Conservation (phyloP, 2,797 vertebrate genomes). For the Pelodytes ibericus region DNA sequence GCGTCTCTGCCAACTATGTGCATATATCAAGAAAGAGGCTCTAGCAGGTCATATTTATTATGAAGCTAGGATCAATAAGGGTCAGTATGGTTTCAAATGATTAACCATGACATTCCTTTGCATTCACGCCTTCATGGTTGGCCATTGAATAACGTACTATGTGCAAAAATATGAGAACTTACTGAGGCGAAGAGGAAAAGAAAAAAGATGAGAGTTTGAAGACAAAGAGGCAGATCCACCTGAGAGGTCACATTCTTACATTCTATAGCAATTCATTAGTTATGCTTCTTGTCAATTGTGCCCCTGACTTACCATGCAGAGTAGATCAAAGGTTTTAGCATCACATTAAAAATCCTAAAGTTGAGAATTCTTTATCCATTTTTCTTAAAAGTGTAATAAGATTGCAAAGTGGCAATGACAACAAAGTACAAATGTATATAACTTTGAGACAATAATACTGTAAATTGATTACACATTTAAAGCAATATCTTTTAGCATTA, state of each 20-base stretch:
- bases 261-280: conserved; percentile 70
- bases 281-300: conserved; percentile 66
- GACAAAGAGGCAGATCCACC: conserved; percentile 74
- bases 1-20: too few relatives aligned
- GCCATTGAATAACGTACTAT: conserved; percentile 59
- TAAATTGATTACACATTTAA: too few relatives aligned
- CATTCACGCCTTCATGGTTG: conserved; percentile 66
- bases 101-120: conserved; percentile 66
- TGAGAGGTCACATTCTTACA: conserved; percentile 73
- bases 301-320: conserved; percentile 31
- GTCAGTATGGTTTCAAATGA: conserved; percentile 66
- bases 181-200: conserved; percentile 62
- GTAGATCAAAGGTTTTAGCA: conserved; percentile 12
- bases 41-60: conserved; percentile 60
- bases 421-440: too few relatives aligned
- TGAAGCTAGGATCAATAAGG: conserved; percentile 61
- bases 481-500: too few relatives aligned
- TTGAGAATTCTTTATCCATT: too few relatives aligned
- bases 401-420: too few relatives aligned
- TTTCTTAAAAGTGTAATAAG: too few relatives aligned
- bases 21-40: too few relatives aligned
- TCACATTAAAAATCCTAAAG: too few relatives aligned
- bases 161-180: conserved; percentile 41
- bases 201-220: conserved; percentile 81
- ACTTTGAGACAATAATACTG: too few relatives aligned